Conservation (phyloP, 2,888 invertebrate species). For the Aspidiotus rigidus region DNA sequence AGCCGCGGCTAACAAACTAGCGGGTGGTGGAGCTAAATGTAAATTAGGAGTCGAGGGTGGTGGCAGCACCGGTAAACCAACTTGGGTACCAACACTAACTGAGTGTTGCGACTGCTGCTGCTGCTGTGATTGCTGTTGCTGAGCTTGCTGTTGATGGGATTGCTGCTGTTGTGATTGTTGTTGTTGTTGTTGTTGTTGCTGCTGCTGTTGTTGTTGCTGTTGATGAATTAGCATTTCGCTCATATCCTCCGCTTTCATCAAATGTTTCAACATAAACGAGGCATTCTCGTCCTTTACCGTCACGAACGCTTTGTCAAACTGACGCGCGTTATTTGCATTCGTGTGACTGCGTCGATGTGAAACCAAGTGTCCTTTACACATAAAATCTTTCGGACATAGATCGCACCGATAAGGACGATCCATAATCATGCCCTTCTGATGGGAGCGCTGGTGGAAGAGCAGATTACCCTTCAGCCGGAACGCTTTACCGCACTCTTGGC, state of each 20-base stretch:
- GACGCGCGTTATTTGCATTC: constrained; percentile 37
- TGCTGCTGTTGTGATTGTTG: constrained; percentile 32
- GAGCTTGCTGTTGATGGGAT: constrained; percentile 18
- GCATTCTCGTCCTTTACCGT: constrained; percentile 36
- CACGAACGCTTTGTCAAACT: constrained; percentile 37
- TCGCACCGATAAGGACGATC: constrained; percentile 67
- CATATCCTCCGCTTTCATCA: constrained; percentile 40
- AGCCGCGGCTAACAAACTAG: constrained; percentile 36
- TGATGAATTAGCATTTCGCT: constrained; percentile 35
- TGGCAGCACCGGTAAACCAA: constrained; percentile 39
- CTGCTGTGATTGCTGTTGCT: constrained; percentile 8
- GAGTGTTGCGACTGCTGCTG: constrained; percentile 36
- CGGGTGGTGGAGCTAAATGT: constrained; percentile 39
- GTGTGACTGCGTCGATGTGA: constrained; percentile 73
- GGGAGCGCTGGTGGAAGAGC: constrained; percentile 76
- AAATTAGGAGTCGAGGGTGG: constrained; percentile 37
- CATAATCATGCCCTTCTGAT: constrained; percentile 63
- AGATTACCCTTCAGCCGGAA: constrained; percentile 44
- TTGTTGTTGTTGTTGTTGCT: constrained; percentile 26
- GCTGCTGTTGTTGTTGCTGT: constrained; percentile 22
- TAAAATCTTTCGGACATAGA: constrained; percentile 74
- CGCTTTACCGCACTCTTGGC: constrained; percentile 44
- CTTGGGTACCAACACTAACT: constrained; percentile 40
- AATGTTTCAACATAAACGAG: constrained; percentile 40
- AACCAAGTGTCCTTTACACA: constrained; percentile 77